Base-by-base conservation (phyloP, 2,113 vertebrate genomes). In the Perca flavescens region DNA sequence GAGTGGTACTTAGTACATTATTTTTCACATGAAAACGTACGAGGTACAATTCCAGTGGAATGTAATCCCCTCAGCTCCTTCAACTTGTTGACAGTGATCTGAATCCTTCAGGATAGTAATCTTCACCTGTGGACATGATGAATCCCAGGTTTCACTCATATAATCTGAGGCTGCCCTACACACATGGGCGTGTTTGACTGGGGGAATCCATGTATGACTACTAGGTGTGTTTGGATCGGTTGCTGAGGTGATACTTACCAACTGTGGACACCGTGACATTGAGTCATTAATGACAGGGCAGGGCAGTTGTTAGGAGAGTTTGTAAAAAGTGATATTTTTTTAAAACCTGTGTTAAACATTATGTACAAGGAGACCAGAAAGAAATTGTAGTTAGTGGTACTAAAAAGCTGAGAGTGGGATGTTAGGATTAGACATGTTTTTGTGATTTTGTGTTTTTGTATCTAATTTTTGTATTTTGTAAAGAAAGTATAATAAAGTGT, bases 71-170 rank as follows among this genome's bases (percentile, higher is more conserved):
- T 43, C 40, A 43, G 40, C 40, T 11, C 40, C 40, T 43, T 43
- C 40, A 43, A 3, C 40, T 43, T 43, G 40, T 43, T 43, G 40
- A 43, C 40, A 43, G 40, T 43, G 40, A 10, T 43, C 40, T 43
- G 40, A 43, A 54, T 25, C 47, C n/a, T 54, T 58, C 8, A 16
- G 31, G 6, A 11, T 4, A 6, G 9, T 36, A 34, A 50, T 65
- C 19, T 15, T 64, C 1, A 28, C 28, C 34, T 52, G 67, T 70
- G 58, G 43, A 77, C 86, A 64, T 0, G 17, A 22, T 87, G 75
- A 90, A 63, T 86, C 89, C 87, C 56, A 21, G 54, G 46, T 54
- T 76, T 81, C 5, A 3, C 5, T 25, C 5, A 2, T 2, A 2
- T 22, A 13, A 25, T 9, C 6, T 34, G 13, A 5, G 16, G 9